Percentiles rank a stretch among this genome's conserved stretches.
These are phyloP conservation scores for Cyprinodon brontotheroides DNA, from an alignment of 2,113 vertebrate species.

Conservation along the genomic window DNA sequence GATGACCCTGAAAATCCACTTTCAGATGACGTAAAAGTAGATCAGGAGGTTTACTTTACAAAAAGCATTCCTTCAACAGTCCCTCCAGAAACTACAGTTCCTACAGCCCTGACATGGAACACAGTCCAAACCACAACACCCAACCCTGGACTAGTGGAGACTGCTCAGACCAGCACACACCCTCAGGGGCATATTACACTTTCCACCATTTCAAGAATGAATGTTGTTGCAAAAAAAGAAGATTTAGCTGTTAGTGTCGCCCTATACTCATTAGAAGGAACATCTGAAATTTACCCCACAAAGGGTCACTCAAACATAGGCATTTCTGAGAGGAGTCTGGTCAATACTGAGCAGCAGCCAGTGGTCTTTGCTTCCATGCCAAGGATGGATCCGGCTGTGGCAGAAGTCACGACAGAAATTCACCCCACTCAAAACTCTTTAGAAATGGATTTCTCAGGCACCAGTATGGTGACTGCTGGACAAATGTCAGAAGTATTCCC, in stretches of 20 bases:
- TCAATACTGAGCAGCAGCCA: slow-evolving; percentile 18
- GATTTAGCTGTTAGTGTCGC: slow-evolving; percentile 2
- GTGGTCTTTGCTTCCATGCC: slow-evolving; percentile 13
- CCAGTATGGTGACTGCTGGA: neutral
- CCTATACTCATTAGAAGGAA: slow-evolving; percentile 18
- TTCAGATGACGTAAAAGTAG: slow-evolving; percentile 25
- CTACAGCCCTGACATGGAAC: slow-evolving; percentile 47
- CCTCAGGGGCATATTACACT: neutral
- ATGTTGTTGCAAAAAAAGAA: slow-evolving; percentile 19
- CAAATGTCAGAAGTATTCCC: neutral
- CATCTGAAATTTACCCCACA: slow-evolving; percentile 6
- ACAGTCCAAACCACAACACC: slow-evolving; percentile 43
- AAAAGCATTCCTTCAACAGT: slow-evolving; percentile 23
- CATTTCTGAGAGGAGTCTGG: slow-evolving; percentile 14
- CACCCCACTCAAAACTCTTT: neutral
- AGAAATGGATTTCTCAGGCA: neutral
- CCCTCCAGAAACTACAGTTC: slow-evolving; percentile 52
- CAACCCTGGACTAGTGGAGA: slow-evolving; percentile 32
- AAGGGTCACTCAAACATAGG: slow-evolving; percentile 11
- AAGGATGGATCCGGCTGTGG: slow-evolving; percentile 10
- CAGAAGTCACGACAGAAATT: neutral
- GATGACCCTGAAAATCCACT: slow-evolving; percentile 33
- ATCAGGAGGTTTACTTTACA: slow-evolving; percentile 13
- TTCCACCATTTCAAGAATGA: slow-evolving; percentile 20
- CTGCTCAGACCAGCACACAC: slow-evolving; percentile 23